Conservation (phyloP, 2,888 invertebrate species). For the Agonopterix alstromeriana region DNA sequence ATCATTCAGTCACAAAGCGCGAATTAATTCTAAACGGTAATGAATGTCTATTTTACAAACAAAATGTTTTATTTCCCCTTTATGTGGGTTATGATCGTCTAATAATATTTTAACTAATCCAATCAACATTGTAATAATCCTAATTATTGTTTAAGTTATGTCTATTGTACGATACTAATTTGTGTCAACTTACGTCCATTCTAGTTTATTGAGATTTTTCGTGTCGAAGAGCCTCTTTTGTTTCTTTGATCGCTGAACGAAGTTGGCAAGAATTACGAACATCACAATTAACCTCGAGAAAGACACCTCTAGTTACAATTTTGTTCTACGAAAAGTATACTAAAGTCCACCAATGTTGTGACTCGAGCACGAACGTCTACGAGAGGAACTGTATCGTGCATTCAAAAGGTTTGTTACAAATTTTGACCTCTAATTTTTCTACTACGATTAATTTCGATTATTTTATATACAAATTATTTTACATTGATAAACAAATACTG, state of each 20-base stretch:
- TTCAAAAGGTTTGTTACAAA: constrained; percentile 58
- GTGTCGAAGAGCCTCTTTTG: constrained; percentile 46
- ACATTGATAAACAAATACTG: constrained; percentile 40
- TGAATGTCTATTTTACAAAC: constrained; percentile 52
- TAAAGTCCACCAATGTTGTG: constrained; percentile 48
- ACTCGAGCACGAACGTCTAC: constrained; percentile 68
- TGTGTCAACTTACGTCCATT: constrained; percentile 47
- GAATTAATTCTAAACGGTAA: constrained; percentile 47
- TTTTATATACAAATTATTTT: constrained; percentile 45
- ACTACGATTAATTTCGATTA: constrained; percentile 32
- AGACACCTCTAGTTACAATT: constrained; percentile 40
- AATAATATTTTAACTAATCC: constrained; percentile 40
- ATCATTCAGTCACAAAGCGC: constrained; percentile 76
- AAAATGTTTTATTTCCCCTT: constrained; percentile 21
- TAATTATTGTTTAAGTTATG: constrained; percentile 56
- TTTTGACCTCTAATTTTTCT: constrained; percentile 51
- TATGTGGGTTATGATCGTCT: constrained; percentile 27
- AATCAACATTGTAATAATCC: constrained; percentile 40
- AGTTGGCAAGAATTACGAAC: constrained; percentile 45
- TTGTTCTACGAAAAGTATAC: constrained; percentile 26
- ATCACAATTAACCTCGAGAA: constrained; percentile 40
- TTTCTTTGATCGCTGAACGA: constrained; percentile 35
- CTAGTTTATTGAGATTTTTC: constrained; percentile 37
- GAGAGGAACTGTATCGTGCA: constrained; percentile 75
- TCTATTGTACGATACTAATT: constrained; percentile 51